Evolutionary conservation across 2,113 vertebrate genomes (phyloP).

Genomic region (Eurypyga helias): DNA sequence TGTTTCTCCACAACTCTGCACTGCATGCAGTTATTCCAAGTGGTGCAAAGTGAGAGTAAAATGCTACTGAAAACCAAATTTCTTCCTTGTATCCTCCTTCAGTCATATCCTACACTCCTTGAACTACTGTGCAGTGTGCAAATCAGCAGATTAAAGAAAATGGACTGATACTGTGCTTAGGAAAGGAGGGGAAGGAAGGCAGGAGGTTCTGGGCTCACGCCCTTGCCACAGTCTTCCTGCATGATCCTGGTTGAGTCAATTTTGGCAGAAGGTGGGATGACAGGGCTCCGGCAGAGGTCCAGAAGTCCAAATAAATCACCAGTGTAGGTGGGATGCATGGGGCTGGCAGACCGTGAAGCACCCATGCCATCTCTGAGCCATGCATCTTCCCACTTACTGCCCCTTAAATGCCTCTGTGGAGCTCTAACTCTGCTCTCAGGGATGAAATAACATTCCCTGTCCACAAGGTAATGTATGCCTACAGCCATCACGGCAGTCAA

Average conservation of each 20-base stretch:
- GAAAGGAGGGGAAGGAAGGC: background rate
- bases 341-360: fast-evolving
- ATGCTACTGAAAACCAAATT: background rate
- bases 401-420: background rate
- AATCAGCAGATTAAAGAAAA: background rate
- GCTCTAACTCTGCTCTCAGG: background rate
- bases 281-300: background rate
- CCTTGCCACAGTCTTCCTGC: background rate
- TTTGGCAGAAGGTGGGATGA: background rate
- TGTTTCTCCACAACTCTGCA: background rate
- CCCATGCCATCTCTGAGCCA: background rate
- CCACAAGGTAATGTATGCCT: background rate
- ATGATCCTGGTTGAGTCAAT: background rate
- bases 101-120: background rate
- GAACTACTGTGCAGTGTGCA: fast-evolving
- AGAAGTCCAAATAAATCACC: background rate
- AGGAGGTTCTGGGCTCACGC: background rate
- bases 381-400: background rate
- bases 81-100: background rate
- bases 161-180: background rate
- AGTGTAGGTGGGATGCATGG: fast-evolving
- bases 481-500: background rate
- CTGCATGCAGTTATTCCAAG: background rate
- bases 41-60: background rate
- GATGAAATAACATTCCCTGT: background rate